phyloP scores from a whole-genome alignment of 2,113 vertebrate genomes.

The Elachura formosa region DNA sequence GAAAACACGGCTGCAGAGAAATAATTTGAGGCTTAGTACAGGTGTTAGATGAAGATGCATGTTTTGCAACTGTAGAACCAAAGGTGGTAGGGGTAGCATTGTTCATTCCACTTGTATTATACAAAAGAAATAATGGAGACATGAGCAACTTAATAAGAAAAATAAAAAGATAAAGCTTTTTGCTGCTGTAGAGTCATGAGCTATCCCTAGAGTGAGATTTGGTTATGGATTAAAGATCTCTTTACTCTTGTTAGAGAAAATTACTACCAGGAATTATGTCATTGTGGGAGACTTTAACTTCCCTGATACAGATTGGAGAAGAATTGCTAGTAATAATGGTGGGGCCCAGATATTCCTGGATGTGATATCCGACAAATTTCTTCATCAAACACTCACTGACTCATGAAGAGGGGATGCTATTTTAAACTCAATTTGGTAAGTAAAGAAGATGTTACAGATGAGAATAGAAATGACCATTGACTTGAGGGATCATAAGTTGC shows the following conservation, averaged over 20 bases:
- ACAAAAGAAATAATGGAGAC: neutral
- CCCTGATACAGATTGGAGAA: constrained; percentile 68
- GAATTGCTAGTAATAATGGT: constrained; percentile 69
- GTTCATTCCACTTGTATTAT: neutral
- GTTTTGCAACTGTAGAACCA: neutral
- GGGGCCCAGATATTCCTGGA: constrained; percentile 66
- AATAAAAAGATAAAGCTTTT: neutral
- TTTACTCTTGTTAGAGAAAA: constrained; percentile 66
- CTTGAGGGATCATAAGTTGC: constrained; percentile 26
- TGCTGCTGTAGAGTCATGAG: constrained; percentile 23
- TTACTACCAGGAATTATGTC: constrained; percentile 65
- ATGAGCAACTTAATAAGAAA: neutral
- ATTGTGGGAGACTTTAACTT: constrained; percentile 69
- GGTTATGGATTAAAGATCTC: constrained; percentile 66
- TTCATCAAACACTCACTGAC: constrained; percentile 64
- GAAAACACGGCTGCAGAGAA: neutral
- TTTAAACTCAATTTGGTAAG: constrained; percentile 63
- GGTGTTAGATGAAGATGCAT: neutral
- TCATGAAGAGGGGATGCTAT: constrained; percentile 66
- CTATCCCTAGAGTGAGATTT: constrained; percentile 51
- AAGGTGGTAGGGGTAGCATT: neutral
- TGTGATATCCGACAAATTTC: constrained; percentile 65
- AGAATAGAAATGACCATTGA: constrained; percentile 53
- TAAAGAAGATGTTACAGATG: constrained; percentile 55
- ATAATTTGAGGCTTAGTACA: neutral